Conservation (phyloP, 2,113 vertebrate species). For the Aegypius monachus region DNA sequence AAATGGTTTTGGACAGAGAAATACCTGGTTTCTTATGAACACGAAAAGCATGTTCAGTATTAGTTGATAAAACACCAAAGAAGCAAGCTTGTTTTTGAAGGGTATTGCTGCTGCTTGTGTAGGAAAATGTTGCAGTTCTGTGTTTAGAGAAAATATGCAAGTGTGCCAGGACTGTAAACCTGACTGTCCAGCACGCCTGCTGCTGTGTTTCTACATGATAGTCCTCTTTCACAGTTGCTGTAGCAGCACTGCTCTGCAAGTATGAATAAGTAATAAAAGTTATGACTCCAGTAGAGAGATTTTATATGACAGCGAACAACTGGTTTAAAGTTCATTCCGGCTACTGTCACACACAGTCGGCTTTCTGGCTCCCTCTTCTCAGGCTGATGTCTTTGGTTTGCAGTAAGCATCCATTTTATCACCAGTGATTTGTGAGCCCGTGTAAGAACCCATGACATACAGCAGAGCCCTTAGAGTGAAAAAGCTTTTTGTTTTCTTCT, state of each 20-base stretch:
- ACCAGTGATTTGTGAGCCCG: background rate
- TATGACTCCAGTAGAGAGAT: background rate
- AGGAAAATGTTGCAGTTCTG: background rate
- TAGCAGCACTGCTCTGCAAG: background rate
- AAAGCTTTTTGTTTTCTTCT: constrained; percentile 58
- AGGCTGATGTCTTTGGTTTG: background rate
- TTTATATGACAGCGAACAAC: background rate
- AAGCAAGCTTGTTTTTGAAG: background rate
- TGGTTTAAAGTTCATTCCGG: background rate
- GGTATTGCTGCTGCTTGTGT: background rate
- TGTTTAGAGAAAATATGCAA: background rate
- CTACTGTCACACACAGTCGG: background rate
- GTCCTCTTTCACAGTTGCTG: background rate
- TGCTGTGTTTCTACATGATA: background rate
- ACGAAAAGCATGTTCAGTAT: background rate
- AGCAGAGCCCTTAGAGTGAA: constrained; percentile 22
- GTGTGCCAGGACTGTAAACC: background rate
- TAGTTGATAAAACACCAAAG: background rate
- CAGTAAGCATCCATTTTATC: background rate
- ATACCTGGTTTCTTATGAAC: background rate
- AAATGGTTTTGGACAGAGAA: background rate
- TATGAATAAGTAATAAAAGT: background rate
- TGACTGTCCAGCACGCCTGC: background rate
- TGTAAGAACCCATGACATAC: background rate
- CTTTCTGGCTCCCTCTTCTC: background rate